Evolutionary conservation across 1,140 invertebrate genomes (phyloP).

Genomic region (Hyphantria cunea): DNA sequence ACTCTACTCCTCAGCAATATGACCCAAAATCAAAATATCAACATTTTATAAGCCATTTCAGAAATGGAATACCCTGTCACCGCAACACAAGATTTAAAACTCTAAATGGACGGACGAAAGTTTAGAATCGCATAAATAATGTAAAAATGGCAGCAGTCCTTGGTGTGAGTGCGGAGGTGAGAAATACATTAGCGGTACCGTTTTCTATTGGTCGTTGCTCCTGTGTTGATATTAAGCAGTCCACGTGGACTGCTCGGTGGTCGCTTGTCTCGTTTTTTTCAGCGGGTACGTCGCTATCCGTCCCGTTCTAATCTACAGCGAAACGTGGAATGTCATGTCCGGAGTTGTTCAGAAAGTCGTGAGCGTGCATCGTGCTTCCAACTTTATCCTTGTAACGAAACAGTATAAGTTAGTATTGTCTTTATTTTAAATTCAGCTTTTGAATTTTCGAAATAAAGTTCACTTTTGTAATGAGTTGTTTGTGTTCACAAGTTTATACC

Average conservation of each 20-base stretch:
- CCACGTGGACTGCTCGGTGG: constrained; percentile 77
- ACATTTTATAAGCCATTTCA: constrained; percentile 65
- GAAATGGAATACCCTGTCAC: constrained; percentile 48
- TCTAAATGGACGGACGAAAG: constrained; percentile 50
- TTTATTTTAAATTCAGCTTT: constrained; percentile 45
- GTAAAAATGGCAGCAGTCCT: constrained; percentile 61
- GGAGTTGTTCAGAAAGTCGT: constrained; percentile 81
- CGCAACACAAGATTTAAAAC: constrained; percentile 59
- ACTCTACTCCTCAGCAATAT: constrained; percentile 51
- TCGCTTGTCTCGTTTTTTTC: constrained; percentile 79
- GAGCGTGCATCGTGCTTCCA: constrained; percentile 81
- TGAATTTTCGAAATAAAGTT: constrained; percentile 41
- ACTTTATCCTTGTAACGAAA: constrained; percentile 56
- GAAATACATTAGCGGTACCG: constrained; percentile 81
- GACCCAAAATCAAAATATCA: constrained; percentile 50
- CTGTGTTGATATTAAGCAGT: constrained; percentile 80
- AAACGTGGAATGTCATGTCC: constrained; percentile 82
- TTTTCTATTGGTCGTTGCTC: constrained; percentile 80
- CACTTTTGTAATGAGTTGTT: constrained; percentile 35
- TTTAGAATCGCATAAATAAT: constrained; percentile 64
- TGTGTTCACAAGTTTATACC: constrained; percentile 46
- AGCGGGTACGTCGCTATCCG: constrained; percentile 67
- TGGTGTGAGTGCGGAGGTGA: constrained; percentile 80
- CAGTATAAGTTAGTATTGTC: constrained; percentile 45
- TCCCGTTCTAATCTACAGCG: constrained; percentile 81